Conservation (phyloP, 2,797 vertebrate genomes). For the Pseudochirops corinnae region DNA sequence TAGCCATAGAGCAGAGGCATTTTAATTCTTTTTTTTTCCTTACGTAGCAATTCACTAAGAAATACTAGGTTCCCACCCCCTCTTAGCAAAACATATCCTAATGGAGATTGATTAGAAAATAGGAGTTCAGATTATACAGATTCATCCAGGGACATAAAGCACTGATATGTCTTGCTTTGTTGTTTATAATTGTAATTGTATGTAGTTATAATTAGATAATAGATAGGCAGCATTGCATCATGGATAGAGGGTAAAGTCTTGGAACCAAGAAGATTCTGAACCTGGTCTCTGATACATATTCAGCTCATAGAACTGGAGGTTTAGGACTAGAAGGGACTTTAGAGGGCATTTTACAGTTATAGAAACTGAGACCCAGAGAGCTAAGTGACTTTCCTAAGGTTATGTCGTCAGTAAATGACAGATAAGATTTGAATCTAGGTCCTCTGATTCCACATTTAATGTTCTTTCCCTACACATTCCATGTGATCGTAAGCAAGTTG, state of each 20-base stretch:
- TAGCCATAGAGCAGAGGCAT: conserved; percentile 76
- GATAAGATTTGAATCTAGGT: background rate
- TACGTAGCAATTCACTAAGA: conserved; percentile 11
- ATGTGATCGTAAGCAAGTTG: background rate
- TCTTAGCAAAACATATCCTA: conserved; percentile 39
- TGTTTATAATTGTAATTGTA: background rate
- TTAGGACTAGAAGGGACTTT: background rate
- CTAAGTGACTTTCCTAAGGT: background rate
- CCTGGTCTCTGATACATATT: background rate
- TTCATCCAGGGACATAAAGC: background rate
- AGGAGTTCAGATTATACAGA: conserved; percentile 17
- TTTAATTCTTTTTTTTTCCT: conserved; percentile 74
- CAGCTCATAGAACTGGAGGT: background rate
- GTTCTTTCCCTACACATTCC: background rate
- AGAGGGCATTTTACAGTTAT: background rate
- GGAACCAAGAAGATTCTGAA: background rate
- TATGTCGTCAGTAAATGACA: background rate
- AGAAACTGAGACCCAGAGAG: background rate
- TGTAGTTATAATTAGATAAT: background rate
- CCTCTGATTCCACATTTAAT: background rate
- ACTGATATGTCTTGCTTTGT: background rate
- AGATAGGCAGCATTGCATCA: background rate
- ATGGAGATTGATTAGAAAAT: background rate
- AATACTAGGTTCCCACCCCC: background rate
- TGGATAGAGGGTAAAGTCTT: background rate